Base-by-base conservation (phyloP, 2,113 vertebrate genomes). In the Neolamprologus falcicula region DNA sequence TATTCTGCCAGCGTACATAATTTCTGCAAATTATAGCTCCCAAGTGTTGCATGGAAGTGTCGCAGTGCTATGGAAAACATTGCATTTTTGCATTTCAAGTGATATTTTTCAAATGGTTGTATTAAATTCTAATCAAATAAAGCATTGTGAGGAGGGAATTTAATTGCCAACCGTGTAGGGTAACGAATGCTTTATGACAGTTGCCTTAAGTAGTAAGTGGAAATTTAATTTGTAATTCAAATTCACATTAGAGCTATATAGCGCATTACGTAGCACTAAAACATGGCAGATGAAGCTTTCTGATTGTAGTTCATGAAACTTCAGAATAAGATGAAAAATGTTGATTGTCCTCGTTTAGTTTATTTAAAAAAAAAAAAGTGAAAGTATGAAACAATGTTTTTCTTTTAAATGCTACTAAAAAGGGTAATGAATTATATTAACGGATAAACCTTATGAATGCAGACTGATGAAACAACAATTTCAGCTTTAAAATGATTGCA, bases 41-140 rank as follows among this genome's bases (percentile, higher is more conserved):
- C 2, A 78, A n/a, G 26, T 19, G 9, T 76, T 76, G 40, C 16
- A 47, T 76, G 21, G 42, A 45, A 47, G 21, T 76, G 71, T n/a
- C 1, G 3, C 16, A 50, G 42, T 50, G 71, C 42, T 31, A 19
- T 31, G 24, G 9, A 19, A 50, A 47, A 50, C 21, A 28, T 10
- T 71, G 1, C 4, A 26, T 45, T 42, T 73, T 42, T 73, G 37
- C 37, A 21, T 45, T 73, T 26, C 68, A 17, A 45, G 42, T 76
- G 14, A 47, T 76, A 47, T 31, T 76, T 19, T 78, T 5, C 17
- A n/a, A 31, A 76, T 47, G 9, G 4, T 76, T 28, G 1, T 73
- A 45, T 73, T 45, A 73, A 73, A 73, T 42, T 73, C 40, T 73
- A 4, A 73, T 73, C 14, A 71, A 71, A 71, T 24, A 61, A 63